A percentile compares a stretch with the other conserved stretches of the same genome.
Evolutionary conservation across 2,113 vertebrate genomes (phyloP).

Genomic region (Sclerurus mexicanus): DNA sequence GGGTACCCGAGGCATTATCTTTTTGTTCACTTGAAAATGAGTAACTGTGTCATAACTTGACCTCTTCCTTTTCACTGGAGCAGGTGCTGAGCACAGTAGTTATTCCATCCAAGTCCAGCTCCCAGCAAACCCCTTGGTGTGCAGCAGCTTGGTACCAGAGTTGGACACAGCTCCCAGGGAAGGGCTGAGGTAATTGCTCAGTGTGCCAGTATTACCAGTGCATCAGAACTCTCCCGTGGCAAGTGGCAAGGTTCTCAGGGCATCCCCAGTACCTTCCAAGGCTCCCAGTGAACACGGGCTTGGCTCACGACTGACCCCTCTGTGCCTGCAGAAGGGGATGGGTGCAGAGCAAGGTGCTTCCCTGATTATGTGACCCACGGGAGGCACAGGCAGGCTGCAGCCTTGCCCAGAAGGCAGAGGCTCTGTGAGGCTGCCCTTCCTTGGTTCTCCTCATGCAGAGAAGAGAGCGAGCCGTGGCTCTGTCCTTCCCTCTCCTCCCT

Average conservation of each 20-base stretch:
- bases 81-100: background rate
- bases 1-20: background rate
- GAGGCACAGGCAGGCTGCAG: background rate
- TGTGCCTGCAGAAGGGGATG: background rate
- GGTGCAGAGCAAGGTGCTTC: background rate
- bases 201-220: background rate
- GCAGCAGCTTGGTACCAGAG: background rate
- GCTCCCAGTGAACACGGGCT: background rate
- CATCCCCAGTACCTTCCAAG: background rate
- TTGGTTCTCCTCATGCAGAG: background rate
- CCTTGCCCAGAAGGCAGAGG: background rate
- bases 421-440: background rate
- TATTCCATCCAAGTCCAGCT: background rate
- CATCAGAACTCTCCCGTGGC: background rate
- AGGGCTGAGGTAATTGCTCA: background rate
- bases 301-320: background rate
- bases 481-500: background rate
- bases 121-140: background rate
- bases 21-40: background rate
- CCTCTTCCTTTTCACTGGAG: background rate
- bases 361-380: background rate
- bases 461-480: background rate
- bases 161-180: background rate
- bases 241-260: background rate
- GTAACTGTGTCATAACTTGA: background rate